Conservation (phyloP, 2,888 invertebrate genomes). For the Aleiodes leptofemur region DNA sequence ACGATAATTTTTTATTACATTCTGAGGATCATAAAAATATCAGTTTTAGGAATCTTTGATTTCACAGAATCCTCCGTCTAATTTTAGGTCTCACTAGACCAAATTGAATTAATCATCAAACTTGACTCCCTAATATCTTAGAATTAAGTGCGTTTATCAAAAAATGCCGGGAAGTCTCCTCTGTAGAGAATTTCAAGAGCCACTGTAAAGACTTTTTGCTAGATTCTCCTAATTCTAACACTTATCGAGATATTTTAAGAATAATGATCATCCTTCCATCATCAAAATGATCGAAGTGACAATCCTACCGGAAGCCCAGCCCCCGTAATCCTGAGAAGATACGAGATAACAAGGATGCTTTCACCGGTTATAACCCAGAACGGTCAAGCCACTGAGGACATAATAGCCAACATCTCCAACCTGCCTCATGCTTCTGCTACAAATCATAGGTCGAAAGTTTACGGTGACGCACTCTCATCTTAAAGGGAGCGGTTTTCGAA, state of each 20-base stretch:
- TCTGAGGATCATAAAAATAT: not conserved
- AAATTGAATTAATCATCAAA: too few species aligned
- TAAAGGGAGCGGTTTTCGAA: not conserved
- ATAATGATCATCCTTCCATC: not conserved
- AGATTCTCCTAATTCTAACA: not conserved
- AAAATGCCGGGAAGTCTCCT: too few species aligned
- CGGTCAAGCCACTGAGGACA: constrained; percentile 4
- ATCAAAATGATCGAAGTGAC: constrained; percentile 12
- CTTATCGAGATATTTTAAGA: not conserved
- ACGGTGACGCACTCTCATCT: not conserved
- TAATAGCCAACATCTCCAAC: constrained; percentile 8
- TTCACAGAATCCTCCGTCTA: too few species aligned
- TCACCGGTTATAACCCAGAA: constrained; percentile 24
- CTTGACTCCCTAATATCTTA: too few species aligned
- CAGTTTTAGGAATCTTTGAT: too few species aligned
- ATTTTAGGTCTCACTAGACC: too few species aligned
- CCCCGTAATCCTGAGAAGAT: constrained; percentile 9
- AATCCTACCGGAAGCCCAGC: not conserved
- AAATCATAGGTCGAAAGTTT: constrained; percentile 10
- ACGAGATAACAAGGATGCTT: not conserved
- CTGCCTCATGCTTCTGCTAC: not conserved
- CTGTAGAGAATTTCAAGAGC: not conserved
- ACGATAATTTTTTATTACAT: not conserved
- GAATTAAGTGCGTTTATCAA: too few species aligned
- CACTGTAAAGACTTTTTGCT: not conserved